These are phyloP conservation scores for Probosciger aterrimus DNA, from an alignment of 2,113 vertebrate genomes.

Conservation along the genomic window DNA sequence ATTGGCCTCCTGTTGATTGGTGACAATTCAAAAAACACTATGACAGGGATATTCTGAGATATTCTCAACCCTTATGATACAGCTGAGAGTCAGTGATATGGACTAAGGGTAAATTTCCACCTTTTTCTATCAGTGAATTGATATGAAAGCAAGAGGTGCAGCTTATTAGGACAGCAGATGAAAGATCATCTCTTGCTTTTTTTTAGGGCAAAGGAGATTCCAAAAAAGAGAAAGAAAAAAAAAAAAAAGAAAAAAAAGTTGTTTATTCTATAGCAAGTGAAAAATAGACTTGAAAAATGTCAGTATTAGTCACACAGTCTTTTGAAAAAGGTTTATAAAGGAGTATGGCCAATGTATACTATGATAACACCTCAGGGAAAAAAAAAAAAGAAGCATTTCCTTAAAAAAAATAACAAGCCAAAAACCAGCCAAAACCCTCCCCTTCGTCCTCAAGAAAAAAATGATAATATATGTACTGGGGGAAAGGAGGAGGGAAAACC, in stretches of 20 bases:
- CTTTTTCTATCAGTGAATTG: neutral
- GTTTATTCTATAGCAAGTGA: neutral
- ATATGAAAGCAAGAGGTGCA: neutral
- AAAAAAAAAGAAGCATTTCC: neutral
- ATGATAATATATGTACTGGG: rapidly evolving
- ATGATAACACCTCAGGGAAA: rapidly evolving
- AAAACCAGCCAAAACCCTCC: neutral
- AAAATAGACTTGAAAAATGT: neutral
- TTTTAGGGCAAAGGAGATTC: neutral
- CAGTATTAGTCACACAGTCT: neutral
- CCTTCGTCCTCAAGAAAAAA: neutral
- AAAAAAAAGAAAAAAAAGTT: rapidly evolving
- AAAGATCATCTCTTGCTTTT: neutral
- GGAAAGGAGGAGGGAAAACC: neutral
- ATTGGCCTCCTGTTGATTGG: neutral
- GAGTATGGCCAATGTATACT: neutral
- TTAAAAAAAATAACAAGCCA: neutral
- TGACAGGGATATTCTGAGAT: neutral
- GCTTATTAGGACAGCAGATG: neutral
- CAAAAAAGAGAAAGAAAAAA: neutral
- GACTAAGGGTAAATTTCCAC: neutral
- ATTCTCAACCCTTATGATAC: neutral
- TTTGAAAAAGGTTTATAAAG: neutral
- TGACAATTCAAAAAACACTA: neutral
- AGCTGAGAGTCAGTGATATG: neutral